A percentile compares a stretch with the other conserved stretches of the same genome.
Conservation (phyloP, 2,888 invertebrate species). For the Diarsia rubi region DNA sequence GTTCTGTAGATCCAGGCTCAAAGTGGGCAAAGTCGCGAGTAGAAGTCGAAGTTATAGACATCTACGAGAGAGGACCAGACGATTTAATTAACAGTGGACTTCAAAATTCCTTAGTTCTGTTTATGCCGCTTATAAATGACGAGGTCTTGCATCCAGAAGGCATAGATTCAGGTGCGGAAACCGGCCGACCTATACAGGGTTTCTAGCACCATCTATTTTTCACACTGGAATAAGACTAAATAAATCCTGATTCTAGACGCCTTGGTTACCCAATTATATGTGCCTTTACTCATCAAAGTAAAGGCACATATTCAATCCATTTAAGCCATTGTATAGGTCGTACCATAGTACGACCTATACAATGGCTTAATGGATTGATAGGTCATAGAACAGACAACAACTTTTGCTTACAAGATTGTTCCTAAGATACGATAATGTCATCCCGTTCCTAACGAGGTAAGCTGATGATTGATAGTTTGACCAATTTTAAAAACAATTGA, state of each 20-base stretch:
- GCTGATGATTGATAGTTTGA: conserved; percentile 23
- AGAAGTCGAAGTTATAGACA: background rate
- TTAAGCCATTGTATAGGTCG: no score
- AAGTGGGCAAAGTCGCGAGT: background rate
- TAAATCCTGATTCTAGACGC: no score
- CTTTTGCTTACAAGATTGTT: background rate
- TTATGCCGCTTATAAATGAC: background rate
- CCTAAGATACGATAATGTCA: background rate
- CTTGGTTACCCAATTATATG: no score
- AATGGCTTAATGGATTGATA: background rate
- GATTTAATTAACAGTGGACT: no score
- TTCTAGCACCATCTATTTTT: no score
- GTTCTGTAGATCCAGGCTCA: background rate
- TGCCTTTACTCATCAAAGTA: no score
- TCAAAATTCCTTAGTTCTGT: background rate
- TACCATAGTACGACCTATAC: background rate
- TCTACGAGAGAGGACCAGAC: background rate
- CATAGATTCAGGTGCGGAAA: background rate
- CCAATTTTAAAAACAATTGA: conserved; percentile 39
- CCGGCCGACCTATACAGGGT: no score
- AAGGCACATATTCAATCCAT: no score
- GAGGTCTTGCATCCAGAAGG: background rate
- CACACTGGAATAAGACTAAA: no score
- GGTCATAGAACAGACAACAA: background rate
- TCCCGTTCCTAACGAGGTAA: background rate